phyloP scores from a whole-genome alignment of 2,113 vertebrate species.

The Ceyx melanurus region DNA sequence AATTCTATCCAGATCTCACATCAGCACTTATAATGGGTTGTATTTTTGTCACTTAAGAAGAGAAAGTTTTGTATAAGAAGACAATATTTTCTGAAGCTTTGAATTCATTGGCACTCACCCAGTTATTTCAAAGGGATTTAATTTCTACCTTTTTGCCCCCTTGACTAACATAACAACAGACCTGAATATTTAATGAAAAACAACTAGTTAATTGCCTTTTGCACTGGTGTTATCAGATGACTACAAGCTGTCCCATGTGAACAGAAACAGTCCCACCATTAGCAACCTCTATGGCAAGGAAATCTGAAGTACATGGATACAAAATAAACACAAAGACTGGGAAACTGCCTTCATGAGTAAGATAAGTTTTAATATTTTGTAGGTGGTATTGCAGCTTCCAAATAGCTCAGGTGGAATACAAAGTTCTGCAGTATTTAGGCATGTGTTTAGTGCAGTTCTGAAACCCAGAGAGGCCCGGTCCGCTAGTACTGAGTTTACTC shows the following conservation, averaged over 20 bases:
- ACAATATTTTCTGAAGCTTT: background rate
- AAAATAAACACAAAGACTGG: background rate
- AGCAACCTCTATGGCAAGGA: background rate
- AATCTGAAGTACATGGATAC: background rate
- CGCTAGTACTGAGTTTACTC: background rate
- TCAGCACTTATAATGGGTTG: background rate
- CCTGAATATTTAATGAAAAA: background rate
- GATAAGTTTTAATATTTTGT: background rate
- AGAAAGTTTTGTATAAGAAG: background rate
- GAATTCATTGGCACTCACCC: background rate
- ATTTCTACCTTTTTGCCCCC: background rate
- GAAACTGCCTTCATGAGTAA: background rate
- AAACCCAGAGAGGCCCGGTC: background rate
- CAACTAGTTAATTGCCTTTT: background rate
- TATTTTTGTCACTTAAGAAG: background rate
- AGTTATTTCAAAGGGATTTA: background rate
- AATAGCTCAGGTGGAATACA: background rate
- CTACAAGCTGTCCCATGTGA: background rate
- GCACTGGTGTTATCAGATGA: background rate
- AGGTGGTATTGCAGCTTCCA: background rate
- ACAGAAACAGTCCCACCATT: background rate
- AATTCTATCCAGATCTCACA: background rate
- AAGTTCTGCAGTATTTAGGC: background rate
- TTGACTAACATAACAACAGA: background rate
- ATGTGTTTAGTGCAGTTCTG: fast-evolving